phyloP scores from a whole-genome alignment of 2,113 vertebrate genomes.

The Terrapene triunguis region DNA sequence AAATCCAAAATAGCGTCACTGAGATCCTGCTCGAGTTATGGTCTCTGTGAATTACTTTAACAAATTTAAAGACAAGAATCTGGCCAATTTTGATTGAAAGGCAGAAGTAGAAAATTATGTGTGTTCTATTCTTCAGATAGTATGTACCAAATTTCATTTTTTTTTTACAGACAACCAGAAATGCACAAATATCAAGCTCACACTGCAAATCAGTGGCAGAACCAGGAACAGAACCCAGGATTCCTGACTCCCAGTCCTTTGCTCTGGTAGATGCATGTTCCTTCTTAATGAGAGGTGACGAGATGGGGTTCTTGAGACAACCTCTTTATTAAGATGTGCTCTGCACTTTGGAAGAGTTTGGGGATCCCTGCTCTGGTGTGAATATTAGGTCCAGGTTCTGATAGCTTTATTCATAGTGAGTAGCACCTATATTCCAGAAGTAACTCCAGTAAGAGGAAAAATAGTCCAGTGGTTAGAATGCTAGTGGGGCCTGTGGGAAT shows the following conservation, averaged over 20 bases:
- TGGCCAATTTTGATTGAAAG: no score
- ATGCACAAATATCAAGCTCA: neutral
- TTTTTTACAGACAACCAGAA: neutral
- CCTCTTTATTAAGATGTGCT: neutral
- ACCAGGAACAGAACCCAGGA: neutral
- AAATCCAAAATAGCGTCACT: neutral
- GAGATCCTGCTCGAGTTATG: neutral
- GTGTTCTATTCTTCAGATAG: no score
- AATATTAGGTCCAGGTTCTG: neutral
- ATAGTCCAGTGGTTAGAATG: neutral
- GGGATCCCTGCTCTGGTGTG: neutral
- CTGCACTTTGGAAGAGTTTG: neutral
- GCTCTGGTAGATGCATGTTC: neutral
- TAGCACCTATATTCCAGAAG: neutral
- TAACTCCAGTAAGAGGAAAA: neutral
- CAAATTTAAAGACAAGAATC: neutral
- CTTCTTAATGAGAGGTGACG: neutral
- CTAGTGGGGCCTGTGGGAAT: fast-evolving
- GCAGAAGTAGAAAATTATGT: no score
- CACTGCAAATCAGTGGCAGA: neutral
- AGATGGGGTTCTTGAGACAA: neutral
- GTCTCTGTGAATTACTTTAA: neutral
- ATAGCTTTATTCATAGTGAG: neutral
- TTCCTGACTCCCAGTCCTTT: neutral
- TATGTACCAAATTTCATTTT: neutral